A percentile compares a stretch with the other conserved stretches of the same genome.
These are phyloP conservation scores for Caenorhabditis sulstoni DNA, from an alignment of 2,888 invertebrate species.

Conservation along the genomic window DNA sequence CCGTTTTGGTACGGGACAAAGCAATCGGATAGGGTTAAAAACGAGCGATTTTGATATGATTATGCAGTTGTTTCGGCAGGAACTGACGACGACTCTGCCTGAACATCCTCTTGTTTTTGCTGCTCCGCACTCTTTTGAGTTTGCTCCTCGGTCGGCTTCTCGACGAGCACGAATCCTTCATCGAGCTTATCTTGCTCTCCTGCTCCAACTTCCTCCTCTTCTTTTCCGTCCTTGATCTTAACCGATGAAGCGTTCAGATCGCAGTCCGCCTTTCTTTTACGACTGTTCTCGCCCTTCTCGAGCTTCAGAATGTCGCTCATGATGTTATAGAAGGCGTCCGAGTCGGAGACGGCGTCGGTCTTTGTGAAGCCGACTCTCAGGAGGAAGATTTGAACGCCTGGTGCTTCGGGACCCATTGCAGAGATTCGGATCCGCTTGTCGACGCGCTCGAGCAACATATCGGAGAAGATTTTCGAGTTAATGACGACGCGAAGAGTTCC, in stretches of 20 bases:
- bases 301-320: slow-evolving; percentile 56
- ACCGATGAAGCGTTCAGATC: slow-evolving; percentile 48
- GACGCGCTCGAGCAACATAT: slow-evolving; percentile 76
- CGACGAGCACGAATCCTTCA: slow-evolving; percentile 52
- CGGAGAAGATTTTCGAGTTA: slow-evolving; percentile 74
- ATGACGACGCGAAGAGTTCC: slow-evolving; percentile 77
- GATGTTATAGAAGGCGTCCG: slow-evolving; percentile 47
- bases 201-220: slow-evolving; percentile 35
- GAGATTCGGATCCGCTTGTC: slow-evolving; percentile 73
- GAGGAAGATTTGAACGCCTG: slow-evolving; percentile 77
- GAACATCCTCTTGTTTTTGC: not conserved
- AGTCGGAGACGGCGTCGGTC: slow-evolving; percentile 44
- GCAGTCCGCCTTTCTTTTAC: slow-evolving; percentile 58
- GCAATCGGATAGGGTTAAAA: too few species aligned
- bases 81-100: slow-evolving; percentile 3
- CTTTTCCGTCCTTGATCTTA: slow-evolving; percentile 47
- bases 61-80: not conserved
- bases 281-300: slow-evolving; percentile 49
- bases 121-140: not conserved
- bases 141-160: slow-evolving; percentile 43
- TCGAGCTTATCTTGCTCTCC: slow-evolving; percentile 38
- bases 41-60: not conserved
- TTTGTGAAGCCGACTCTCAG: slow-evolving; percentile 67
- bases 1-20: too few species aligned
- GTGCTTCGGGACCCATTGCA: slow-evolving; percentile 71